Conservation (phyloP, 2,888 invertebrate species). For the Suillia variegata region DNA sequence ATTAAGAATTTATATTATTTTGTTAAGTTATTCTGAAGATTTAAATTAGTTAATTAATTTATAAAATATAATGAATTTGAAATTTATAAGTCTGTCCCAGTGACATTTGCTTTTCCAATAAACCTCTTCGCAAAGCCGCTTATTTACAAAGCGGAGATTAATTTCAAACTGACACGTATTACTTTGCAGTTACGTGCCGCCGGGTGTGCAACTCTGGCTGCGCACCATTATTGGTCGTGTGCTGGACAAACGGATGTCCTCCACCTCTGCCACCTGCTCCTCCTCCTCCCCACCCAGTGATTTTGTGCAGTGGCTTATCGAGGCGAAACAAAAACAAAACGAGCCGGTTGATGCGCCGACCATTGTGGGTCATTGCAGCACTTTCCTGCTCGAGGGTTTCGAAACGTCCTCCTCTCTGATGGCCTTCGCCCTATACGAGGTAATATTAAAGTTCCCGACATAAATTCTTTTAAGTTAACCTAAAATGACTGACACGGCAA, state of each 20-base stretch:
- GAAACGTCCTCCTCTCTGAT: constrained; percentile 49
- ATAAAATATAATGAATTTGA: too few relatives aligned
- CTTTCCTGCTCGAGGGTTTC: constrained; percentile 48
- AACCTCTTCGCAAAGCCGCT: too few relatives aligned
- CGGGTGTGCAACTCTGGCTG: constrained; percentile 39
- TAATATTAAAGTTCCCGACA: too few relatives aligned
- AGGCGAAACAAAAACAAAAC: constrained; percentile 32
- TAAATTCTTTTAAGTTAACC: background rate
- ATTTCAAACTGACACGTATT: too few relatives aligned
- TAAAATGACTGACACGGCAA: background rate
- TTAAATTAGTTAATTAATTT: too few relatives aligned
- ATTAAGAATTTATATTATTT: too few relatives aligned
- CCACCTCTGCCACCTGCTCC: background rate
- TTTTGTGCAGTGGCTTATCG: constrained; percentile 43
- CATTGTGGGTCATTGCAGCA: constrained; percentile 45
- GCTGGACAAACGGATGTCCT: constrained; percentile 24
- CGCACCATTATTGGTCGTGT: constrained; percentile 31
- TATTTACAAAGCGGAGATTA: too few relatives aligned
- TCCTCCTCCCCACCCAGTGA: constrained; percentile 22
- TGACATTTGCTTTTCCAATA: too few relatives aligned
- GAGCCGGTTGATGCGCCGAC: constrained; percentile 30
- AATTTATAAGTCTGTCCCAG: background rate
- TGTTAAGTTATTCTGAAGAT: too few relatives aligned
- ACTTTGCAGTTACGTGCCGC: constrained; percentile 40
- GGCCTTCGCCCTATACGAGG: constrained; percentile 46